A percentile compares a stretch with the other conserved stretches of the same genome.
phyloP scores from a whole-genome alignment of 1,140 invertebrate species.

The Diorhabda sublineata region DNA sequence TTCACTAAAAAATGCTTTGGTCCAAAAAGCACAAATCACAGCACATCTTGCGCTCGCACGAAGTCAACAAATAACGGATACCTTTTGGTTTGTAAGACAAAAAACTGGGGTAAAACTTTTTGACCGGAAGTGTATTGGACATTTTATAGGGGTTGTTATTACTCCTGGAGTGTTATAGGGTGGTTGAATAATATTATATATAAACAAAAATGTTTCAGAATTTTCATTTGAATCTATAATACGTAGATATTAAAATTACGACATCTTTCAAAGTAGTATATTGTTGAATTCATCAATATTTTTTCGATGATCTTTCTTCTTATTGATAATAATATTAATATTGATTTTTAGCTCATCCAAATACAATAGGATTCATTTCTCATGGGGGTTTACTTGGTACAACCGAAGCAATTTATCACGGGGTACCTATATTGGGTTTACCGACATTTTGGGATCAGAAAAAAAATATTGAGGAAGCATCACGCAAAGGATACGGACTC shows the following conservation, averaged over 20 bases:
- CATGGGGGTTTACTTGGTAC: conserved; percentile 59
- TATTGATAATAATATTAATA: background rate
- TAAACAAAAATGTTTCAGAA: background rate
- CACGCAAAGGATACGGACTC: conserved; percentile 48
- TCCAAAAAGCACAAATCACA: too few relatives aligned
- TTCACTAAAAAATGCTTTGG: too few relatives aligned
- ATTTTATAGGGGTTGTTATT: too few relatives aligned
- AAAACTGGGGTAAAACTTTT: too few relatives aligned
- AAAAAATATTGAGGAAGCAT: conserved; percentile 52
- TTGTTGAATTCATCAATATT: background rate
- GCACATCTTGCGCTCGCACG: too few relatives aligned
- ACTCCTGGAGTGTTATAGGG: too few relatives aligned
- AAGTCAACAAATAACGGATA: too few relatives aligned
- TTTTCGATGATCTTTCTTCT: background rate
- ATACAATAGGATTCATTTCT: conserved; percentile 27
- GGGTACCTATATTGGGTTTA: conserved; percentile 66
- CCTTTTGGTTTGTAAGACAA: too few relatives aligned
- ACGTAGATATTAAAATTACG: too few relatives aligned
- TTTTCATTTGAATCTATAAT: background rate
- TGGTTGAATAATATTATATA: too few relatives aligned
- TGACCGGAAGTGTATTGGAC: too few relatives aligned
- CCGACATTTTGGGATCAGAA: conserved; percentile 64
- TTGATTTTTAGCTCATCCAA: conserved; percentile 25
- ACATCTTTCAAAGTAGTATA: too few relatives aligned
- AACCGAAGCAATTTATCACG: conserved; percentile 66